Base-by-base conservation (phyloP, 1,140 invertebrate species). In the Drosophila lini region DNA sequence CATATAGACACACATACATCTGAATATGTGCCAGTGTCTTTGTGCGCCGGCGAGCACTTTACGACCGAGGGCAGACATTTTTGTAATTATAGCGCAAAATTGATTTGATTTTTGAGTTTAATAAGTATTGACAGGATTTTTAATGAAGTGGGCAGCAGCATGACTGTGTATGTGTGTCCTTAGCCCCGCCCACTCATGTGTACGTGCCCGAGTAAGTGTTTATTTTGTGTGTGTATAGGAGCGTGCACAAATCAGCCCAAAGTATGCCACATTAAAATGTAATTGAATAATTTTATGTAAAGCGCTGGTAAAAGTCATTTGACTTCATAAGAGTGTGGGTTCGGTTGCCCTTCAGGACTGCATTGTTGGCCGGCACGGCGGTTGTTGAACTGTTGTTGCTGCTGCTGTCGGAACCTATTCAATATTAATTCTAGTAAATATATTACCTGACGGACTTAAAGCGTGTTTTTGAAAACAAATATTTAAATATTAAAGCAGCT, bases 61-160 rank as follows among this genome's bases (percentile, higher is more conserved):
- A 80, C 82, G 56, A 80, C 75, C 83, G 76, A 64, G 70, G 75
- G 76, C 83, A 86, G 84, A 82, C 83, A 80, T 88, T 86, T 86
- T 82, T 86, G 83, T 88, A 86, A 86, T 86, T 86, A 86, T 86
- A 82, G 83, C 68, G 76, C 79, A 82, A 86, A 86, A 86, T 88
- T 88, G 83, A 86, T 88, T 86, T 88, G 83, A 88, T 86, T 86
- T 86, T 86, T 86, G 83, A 88, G 85, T 86, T 82, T 86, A 82
- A 88, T 86, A 86, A 82, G 83, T 86, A 86, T 86, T 88, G 83
- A 88, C 83, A 88, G 83, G 74, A 82, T 88, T 86, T 88, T 86
- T 88, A 86, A 86, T 86, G 83, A 86, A 88, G 63, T 74, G 44
- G 61, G 55, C 50, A 68, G 34, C 34, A 52, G 57, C 40, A 48